phyloP scores from a whole-genome alignment of 2,113 vertebrate species.

The Pagrus major region DNA sequence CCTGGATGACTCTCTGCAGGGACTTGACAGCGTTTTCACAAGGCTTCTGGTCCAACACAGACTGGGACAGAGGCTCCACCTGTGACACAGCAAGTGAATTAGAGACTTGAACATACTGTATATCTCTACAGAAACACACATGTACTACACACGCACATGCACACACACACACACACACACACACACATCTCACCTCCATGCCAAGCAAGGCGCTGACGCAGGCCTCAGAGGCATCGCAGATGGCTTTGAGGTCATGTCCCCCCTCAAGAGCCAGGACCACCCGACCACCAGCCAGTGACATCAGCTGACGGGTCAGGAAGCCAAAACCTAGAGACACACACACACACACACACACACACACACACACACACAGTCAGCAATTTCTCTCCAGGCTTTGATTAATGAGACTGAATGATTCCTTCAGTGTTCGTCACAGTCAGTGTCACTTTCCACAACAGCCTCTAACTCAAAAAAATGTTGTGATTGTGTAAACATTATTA shows the following conservation, averaged over 20 bases:
- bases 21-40: conserved; percentile 89
- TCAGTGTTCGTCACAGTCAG: neutral
- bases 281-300: conserved; percentile 91
- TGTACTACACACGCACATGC: neutral
- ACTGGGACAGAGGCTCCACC: conserved; percentile 90
- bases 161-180: neutral
- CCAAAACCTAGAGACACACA: conserved; percentile 88
- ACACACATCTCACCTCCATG: conserved; percentile 86
- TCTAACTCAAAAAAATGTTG: neutral
- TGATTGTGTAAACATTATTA: neutral
- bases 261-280: conserved; percentile 92
- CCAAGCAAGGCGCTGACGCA: conserved; percentile 92
- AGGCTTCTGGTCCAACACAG: conserved; percentile 89
- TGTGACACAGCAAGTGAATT: conserved; percentile 61
- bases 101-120: conserved; percentile 2
- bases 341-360: conserved; percentile 26
- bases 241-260: conserved; percentile 92
- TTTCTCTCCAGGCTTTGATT: neutral
- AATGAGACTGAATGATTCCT: neutral
- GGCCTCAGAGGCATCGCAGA: conserved; percentile 93
- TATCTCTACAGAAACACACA: neutral
- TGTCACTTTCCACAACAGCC: neutral
- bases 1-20: conserved; percentile 88
- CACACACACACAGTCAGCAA: neutral
- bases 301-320: conserved; percentile 94